Conservation (phyloP, 2,888 invertebrate species). For the Zaprionus lineosus region DNA sequence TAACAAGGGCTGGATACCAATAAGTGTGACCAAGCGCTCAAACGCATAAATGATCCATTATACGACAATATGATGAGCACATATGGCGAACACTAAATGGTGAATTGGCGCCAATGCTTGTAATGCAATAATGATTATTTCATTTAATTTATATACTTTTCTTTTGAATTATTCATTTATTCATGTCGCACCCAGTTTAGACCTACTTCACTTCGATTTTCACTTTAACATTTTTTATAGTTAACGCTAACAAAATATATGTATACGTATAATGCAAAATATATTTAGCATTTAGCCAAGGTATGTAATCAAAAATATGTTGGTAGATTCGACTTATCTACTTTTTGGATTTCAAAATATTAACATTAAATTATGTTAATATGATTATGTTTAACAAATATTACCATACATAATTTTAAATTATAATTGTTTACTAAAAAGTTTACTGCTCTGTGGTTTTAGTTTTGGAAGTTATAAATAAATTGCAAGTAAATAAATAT, state of each 20-base stretch:
- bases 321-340: conserved; percentile 58
- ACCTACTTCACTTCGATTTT: conserved; percentile 47
- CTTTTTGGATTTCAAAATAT: conserved; percentile 56
- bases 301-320: conserved; percentile 55
- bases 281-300: conserved; percentile 55
- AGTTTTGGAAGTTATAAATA: conserved; percentile 29
- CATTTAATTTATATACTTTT: no score
- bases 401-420: conserved; percentile 39
- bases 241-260: conserved; percentile 66
- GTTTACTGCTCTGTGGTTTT: conserved; percentile 32
- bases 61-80: no score
- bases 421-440: conserved; percentile 28
- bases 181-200: conserved; percentile 65
- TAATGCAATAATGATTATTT: no score
- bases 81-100: conserved; percentile 1
- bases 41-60: no score
- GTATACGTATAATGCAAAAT: conserved; percentile 61
- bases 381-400: conserved; percentile 39
- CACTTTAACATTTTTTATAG: conserved; percentile 61
- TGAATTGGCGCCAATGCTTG: not conserved
- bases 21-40: conserved; percentile 35
- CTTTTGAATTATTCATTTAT: conserved; percentile 52
- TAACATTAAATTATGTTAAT: conserved; percentile 40
- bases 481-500: conserved; percentile 58
- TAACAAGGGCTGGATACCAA: not conserved